Evolutionary conservation across 2,888 invertebrate genomes (phyloP).

Genomic region (Melikaiella ostensackeni): DNA sequence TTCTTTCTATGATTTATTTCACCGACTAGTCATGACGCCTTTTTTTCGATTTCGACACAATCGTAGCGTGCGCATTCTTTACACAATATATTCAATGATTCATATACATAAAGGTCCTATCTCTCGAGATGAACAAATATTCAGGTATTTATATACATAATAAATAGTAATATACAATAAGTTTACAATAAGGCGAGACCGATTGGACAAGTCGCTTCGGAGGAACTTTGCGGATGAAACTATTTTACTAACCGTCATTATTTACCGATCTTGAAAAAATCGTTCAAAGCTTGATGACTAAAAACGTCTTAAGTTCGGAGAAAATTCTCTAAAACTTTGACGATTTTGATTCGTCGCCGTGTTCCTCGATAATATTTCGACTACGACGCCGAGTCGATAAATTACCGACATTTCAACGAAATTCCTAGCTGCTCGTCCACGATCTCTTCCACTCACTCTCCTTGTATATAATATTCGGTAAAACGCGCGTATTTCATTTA

Average conservation of each 20-base stretch:
- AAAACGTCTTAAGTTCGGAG: not conserved
- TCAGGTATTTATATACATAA: conserved; percentile 57
- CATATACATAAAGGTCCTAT: conserved; percentile 71
- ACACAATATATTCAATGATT: conserved; percentile 50
- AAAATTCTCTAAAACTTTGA: not conserved
- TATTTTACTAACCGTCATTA: not conserved
- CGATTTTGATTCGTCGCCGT: not conserved
- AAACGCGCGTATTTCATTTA: conserved; percentile 56
- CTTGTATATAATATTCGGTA: conserved; percentile 43
- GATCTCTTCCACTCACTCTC: conserved; percentile 49
- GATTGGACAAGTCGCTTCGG: conserved; percentile 41
- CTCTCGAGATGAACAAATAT: conserved; percentile 58
- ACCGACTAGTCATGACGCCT: not conserved
- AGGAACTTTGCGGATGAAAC: not conserved
- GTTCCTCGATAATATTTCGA: not conserved
- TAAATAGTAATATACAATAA: conserved; percentile 73
- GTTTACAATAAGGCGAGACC: conserved; percentile 62
- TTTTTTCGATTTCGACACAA: not conserved
- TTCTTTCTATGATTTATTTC: not conserved
- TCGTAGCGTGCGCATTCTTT: conserved; percentile 59
- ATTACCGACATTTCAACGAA: conserved; percentile 2
- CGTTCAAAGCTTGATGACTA: not conserved
- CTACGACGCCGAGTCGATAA: not conserved
- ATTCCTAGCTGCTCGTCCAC: conserved; percentile 53
- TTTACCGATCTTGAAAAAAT: not conserved